Percentiles rank a stretch among this genome's conserved stretches.
These are phyloP conservation scores for Ophonus ardosiacus DNA, from an alignment of 2,888 invertebrate genomes.

Conservation along the genomic window DNA sequence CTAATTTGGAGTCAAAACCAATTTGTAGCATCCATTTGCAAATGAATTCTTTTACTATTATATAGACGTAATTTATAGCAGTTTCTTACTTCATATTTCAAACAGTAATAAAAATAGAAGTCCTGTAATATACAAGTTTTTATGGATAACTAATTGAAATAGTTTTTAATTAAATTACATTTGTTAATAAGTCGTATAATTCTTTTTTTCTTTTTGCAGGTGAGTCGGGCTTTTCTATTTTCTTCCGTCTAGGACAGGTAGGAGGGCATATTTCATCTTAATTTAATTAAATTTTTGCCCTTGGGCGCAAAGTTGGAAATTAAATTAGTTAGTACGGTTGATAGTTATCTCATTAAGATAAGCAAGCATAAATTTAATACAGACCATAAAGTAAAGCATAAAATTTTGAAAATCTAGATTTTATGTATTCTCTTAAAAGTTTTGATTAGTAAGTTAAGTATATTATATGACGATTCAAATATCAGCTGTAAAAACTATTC, in stretches of 20 bases:
- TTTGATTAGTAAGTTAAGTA: no score
- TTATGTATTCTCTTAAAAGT: no score
- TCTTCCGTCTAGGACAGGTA: constrained; percentile 2
- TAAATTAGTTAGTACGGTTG: constrained; percentile 39
- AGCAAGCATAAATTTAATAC: constrained; percentile 12
- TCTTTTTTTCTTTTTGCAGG: constrained; percentile 16
- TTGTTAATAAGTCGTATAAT: constrained; percentile 12
- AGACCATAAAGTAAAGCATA: neutral
- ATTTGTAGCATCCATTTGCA: neutral
- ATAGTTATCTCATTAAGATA: constrained; percentile 42
- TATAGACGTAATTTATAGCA: neutral
- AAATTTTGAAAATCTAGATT: neutral
- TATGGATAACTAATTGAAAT: neutral
- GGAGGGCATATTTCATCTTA: constrained; percentile 33
- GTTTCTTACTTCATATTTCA: neutral
- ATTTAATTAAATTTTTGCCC: constrained; percentile 51
- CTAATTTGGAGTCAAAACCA: neutral
- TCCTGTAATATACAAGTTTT: neutral
- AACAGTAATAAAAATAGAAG: neutral
- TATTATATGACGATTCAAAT: no score
- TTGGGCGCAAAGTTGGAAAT: constrained; percentile 30
- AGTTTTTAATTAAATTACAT: constrained; percentile 20
- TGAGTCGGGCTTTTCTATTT: neutral
- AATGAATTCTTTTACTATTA: neutral
- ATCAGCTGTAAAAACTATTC: no score